Evolutionary conservation across 1,140 invertebrate genomes (phyloP), one percentile per base, ranked within the genome.

Genomic region (Berghia stephanieae): DNA sequence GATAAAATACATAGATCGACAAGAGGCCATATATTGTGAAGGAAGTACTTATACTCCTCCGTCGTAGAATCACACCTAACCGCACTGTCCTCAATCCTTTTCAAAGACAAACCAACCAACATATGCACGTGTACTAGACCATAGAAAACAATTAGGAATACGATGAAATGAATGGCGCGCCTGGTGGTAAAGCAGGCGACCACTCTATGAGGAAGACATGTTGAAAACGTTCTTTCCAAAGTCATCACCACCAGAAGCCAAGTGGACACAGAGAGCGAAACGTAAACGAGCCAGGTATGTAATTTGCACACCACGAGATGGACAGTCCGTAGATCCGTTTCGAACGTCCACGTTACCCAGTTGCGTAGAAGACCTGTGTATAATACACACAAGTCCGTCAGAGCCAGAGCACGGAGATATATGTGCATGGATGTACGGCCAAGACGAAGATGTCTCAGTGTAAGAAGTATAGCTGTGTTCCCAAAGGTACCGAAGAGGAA

Each of bases 211-310:
- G 85, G 85, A 44, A 80, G 67, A 63, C 80, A 83, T 1, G 82
- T 82, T 24, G 77, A 79, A 8, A 83, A 79, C 36, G 81, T 78
- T 4, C 85, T 52, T 52, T 86, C 83, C 18, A 74, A 40, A 5
- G 85, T 84, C 60, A 86, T 81, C 0, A 78, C 70, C 13, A 83
- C 83, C 8, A 85, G 60, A 1, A 82, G 69, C 83, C 84, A 86
- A 3, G 82, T 57, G 13, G 84, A 85, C 24, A 63, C 72, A 31
- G 83, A 72, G 13, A 73, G 38, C 0, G 69, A 21, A 18, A 77
- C 63, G 69, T 84, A 84, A 3, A 82, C 63, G 5, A 80, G 24
- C 72, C 76, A 84, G 0, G 69, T 70, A 18, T 82, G 78, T 2
- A 81, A 13, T 68, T 82, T 82, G 77, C 85, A 85, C 3, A 81